phyloP scores from a whole-genome alignment of 2,113 vertebrate species.

The Herpetotheres cachinnans region DNA sequence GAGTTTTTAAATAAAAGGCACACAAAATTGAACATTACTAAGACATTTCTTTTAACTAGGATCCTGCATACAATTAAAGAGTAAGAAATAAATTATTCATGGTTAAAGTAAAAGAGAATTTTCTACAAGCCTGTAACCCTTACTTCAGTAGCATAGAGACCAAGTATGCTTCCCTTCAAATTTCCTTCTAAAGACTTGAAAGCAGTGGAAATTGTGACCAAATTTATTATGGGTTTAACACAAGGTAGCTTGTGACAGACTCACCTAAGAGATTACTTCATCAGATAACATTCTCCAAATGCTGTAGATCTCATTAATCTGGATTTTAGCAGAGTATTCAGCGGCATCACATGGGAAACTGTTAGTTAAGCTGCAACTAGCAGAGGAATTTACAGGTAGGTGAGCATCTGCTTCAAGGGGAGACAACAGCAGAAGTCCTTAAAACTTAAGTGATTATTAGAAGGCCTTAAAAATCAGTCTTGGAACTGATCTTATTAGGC shows the following conservation, averaged over 20 bases:
- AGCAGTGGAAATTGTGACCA: not conserved
- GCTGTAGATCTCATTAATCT: conserved; percentile 26
- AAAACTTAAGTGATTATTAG: not conserved
- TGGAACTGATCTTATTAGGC: not conserved
- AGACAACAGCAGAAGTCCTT: not conserved
- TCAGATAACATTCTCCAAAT: not conserved
- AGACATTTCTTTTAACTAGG: not conserved
- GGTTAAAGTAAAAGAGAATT: not conserved
- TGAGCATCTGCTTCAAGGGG: not conserved
- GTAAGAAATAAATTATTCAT: conserved; percentile 8
- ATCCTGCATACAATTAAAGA: not conserved
- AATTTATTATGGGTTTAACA: not conserved
- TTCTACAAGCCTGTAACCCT: not conserved
- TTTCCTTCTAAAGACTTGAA: not conserved
- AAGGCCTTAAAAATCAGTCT: not conserved
- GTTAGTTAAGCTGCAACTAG: not conserved
- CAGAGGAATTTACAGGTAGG: not conserved
- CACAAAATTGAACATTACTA: not conserved
- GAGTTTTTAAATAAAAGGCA: not conserved
- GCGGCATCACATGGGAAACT: not conserved
- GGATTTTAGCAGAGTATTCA: conserved; percentile 9
- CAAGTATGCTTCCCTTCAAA: not conserved
- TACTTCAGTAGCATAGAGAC: not conserved
- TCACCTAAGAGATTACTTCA: not conserved
- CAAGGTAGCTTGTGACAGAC: not conserved